A percentile compares a stretch with the other conserved stretches of the same genome.
Conservation (phyloP, 2,888 invertebrate species). For the Tenthredo scrophulariae region DNA sequence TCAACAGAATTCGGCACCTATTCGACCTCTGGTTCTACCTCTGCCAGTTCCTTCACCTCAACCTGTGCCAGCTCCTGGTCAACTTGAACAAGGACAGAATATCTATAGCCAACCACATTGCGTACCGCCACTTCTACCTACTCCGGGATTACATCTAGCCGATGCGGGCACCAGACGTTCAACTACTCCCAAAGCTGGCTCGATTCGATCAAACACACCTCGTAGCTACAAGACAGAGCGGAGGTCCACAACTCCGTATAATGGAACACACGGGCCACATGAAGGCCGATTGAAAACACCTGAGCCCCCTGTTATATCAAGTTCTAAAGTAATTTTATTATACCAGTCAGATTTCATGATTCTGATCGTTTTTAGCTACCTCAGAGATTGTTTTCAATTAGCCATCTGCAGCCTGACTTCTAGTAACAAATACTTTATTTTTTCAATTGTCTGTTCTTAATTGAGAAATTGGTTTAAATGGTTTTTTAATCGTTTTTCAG, state of each 20-base stretch:
- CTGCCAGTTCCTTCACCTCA: conserved; percentile 57
- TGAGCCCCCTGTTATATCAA: conserved; percentile 76
- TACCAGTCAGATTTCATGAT: conserved; percentile 10
- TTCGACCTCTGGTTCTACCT: conserved; percentile 57
- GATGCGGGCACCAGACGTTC: conserved; percentile 42
- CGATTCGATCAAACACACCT: conserved; percentile 51
- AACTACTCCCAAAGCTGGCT: not conserved
- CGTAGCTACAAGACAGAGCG: conserved; percentile 59
- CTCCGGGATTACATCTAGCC: conserved; percentile 60
- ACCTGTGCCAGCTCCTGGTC: conserved; percentile 57
- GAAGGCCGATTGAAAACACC: conserved; percentile 74
- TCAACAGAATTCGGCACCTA: conserved; percentile 62
- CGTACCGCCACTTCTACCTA: conserved; percentile 59
- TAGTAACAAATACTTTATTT: conserved; percentile 4
- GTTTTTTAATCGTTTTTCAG: not conserved
- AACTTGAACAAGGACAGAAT: conserved; percentile 57
- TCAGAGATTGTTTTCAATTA: not conserved
- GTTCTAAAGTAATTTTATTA: conserved; percentile 73
- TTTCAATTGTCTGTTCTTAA: not conserved
- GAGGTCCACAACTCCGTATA: conserved; percentile 60
- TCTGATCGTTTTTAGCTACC: conserved; percentile 34
- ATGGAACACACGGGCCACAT: conserved; percentile 59
- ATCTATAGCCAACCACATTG: conserved; percentile 51
- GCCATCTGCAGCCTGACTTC: not conserved
- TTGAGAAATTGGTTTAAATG: not conserved